Conservation (phyloP, 1,140 invertebrate genomes). For the Colletes latitarsis region DNA sequence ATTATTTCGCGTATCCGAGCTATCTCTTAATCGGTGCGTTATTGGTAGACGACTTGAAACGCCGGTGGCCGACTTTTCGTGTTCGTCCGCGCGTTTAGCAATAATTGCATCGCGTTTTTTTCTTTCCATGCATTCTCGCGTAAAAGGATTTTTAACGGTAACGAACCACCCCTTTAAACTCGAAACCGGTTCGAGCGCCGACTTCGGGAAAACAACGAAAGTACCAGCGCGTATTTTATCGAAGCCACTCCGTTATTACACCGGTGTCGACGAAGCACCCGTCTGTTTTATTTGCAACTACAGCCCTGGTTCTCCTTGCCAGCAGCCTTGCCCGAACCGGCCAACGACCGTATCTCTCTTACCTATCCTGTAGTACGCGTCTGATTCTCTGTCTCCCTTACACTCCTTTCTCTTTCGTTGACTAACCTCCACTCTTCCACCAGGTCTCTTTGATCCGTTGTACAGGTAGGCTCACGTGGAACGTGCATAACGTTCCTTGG, state of each 20-base stretch:
- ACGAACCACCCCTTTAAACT: background rate
- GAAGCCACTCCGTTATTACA: conserved; percentile 57
- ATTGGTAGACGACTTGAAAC: background rate
- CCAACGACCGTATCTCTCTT: conserved; percentile 68
- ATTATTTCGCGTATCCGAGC: background rate
- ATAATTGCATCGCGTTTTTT: background rate
- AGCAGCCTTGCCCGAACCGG: conserved; percentile 71
- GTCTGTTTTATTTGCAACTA: conserved; percentile 61
- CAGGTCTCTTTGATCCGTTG: conserved; percentile 53
- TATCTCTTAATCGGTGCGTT: background rate
- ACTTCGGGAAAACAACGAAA: conserved; percentile 26
- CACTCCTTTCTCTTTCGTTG: conserved; percentile 65
- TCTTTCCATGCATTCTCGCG: background rate
- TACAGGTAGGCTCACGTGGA: conserved; percentile 57
- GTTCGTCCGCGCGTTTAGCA: background rate
- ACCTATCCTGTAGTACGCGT: conserved; percentile 48
- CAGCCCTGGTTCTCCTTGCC: conserved; percentile 71
- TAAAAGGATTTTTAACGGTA: conserved; percentile 31
- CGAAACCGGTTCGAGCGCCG: conserved; percentile 29
- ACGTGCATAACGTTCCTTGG: conserved; percentile 48
- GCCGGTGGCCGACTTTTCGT: conserved; percentile 7
- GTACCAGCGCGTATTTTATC: conserved; percentile 37
- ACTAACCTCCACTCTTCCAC: conserved; percentile 55
- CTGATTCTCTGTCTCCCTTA: conserved; percentile 36
- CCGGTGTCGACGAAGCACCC: conserved; percentile 58